A percentile compares a stretch with the other conserved stretches of the same genome.
Evolutionary conservation across 2,797 vertebrate genomes (phyloP).

Genomic region (Darevskia mixta): DNA sequence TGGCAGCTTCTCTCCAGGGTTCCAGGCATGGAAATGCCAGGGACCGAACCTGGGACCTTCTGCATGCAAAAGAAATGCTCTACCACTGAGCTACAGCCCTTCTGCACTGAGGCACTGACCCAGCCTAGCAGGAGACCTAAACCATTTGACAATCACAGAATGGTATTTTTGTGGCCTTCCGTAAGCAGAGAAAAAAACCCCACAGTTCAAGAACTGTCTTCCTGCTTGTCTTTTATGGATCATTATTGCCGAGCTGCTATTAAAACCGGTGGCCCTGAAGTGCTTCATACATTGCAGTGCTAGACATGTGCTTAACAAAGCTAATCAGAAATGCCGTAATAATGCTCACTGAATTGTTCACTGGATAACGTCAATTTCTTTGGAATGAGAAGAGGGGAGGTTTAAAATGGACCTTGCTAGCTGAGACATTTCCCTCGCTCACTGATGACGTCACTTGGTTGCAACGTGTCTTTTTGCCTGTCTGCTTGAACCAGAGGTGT

Average conservation of each 20-base stretch:
- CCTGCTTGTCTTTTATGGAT: conserved; percentile 11
- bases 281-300: not conserved
- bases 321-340: not conserved
- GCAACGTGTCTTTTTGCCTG: not conserved
- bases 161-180: not conserved
- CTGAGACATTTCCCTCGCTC: not conserved
- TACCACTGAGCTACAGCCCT: no score
- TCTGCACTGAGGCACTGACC: no score
- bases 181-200: not conserved
- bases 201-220: not conserved
- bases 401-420: not conserved
- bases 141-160: not conserved
- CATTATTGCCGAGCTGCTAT: not conserved
- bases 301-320: not conserved
- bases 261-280: not conserved
- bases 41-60: no score
- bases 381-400: not conserved
- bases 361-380: conserved; percentile 29
- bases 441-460: not conserved
- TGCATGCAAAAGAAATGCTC: no score
- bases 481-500: no score
- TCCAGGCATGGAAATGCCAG: no score
- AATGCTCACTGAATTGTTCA: conserved; percentile 11
- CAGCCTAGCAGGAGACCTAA: not conserved
- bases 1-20: no score